phyloP scores from a whole-genome alignment of 2,113 vertebrate species.

The Bostrychus sinensis region DNA sequence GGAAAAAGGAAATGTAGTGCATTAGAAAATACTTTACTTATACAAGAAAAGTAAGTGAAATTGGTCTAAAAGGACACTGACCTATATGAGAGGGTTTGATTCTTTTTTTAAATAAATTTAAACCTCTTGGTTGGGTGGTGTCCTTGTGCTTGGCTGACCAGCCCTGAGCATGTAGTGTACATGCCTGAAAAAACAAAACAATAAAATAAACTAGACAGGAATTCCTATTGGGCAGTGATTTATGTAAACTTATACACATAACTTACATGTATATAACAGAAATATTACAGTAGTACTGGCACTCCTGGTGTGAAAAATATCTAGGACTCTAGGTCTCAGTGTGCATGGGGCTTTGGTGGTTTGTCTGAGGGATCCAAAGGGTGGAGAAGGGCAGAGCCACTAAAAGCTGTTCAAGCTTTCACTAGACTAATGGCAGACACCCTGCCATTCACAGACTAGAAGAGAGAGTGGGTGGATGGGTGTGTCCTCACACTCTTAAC shows the following conservation, averaged over 20 bases:
- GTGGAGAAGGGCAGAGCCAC: conserved; percentile 56
- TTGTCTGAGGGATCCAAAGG: conserved; percentile 44
- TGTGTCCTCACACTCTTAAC: conserved; percentile 53
- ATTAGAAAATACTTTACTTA: background rate
- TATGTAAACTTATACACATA: background rate
- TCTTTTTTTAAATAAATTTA: background rate
- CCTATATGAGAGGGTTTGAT: too few species aligned
- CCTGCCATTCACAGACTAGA: conserved; percentile 34
- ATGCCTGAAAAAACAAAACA: background rate
- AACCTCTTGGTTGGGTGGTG: background rate
- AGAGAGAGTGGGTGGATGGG: conserved; percentile 65
- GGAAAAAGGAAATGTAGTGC: background rate
- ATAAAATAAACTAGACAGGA: background rate
- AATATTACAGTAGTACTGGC: background rate
- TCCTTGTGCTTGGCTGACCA: background rate
- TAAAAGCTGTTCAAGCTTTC: conserved; percentile 47
- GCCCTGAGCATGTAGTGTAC: too few species aligned
- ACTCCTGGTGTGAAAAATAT: conserved; percentile 2
- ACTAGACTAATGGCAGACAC: conserved; percentile 41
- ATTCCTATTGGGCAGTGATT: background rate
- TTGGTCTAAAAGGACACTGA: background rate
- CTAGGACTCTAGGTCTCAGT: conserved; percentile 14
- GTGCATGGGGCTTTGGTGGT: conserved; percentile 34
- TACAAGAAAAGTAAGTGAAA: background rate
- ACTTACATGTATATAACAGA: background rate